Evolutionary conservation across 1,140 invertebrate species (phyloP).

Genomic region (Papilio aristodemus): DNA sequence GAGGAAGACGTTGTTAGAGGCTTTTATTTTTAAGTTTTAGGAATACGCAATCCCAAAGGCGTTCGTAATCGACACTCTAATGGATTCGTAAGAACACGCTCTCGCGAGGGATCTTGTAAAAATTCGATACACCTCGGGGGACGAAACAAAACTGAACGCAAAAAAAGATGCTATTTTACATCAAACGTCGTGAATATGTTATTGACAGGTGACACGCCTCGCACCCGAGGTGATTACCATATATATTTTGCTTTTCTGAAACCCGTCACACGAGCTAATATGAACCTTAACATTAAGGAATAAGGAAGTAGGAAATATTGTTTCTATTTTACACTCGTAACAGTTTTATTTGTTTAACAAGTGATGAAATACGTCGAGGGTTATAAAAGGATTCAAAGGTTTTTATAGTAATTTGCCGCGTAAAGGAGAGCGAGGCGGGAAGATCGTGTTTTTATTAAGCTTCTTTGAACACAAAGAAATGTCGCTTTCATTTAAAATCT

Average conservation of each 20-base stretch:
- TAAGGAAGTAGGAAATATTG: background rate
- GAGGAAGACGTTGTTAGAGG: background rate
- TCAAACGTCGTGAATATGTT: conserved; percentile 36
- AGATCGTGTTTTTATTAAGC: conserved; percentile 26
- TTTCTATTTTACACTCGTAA: conserved; percentile 4
- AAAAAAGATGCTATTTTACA: conserved; percentile 44
- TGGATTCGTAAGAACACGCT: conserved; percentile 45
- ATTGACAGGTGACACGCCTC: conserved; percentile 29
- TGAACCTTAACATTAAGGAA: background rate
- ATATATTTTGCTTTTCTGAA: background rate
- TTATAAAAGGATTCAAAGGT: conserved; percentile 31
- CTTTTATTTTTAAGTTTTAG: conserved; percentile 32
- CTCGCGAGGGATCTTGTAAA: conserved; percentile 50
- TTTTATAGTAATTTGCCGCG: conserved; percentile 34
- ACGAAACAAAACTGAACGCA: conserved; percentile 36
- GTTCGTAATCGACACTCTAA: conserved; percentile 55
- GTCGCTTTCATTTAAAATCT: background rate
- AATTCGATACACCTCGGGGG: conserved; percentile 56
- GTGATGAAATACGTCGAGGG: conserved; percentile 32
- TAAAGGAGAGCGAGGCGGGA: conserved; percentile 15
- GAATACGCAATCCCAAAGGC: conserved; percentile 39
- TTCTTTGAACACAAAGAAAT: conserved; percentile 7
- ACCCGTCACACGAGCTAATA: no score
- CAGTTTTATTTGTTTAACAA: background rate
- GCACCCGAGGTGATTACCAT: conserved; percentile 15